Conservation (phyloP, 2,888 invertebrate genomes). For the Hyppa rectilinea region DNA sequence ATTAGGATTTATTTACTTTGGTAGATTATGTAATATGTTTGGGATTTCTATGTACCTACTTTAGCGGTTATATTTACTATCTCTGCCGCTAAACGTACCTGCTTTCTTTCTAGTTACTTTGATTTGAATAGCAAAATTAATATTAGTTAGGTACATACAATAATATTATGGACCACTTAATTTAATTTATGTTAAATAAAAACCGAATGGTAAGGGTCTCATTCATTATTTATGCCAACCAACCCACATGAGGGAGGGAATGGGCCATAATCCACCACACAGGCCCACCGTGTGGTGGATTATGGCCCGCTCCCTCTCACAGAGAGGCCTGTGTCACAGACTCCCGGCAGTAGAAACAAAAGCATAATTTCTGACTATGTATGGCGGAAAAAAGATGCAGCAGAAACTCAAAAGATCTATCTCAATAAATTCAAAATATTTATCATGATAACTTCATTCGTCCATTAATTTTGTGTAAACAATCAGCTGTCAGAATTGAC, state of each 20-base stretch:
- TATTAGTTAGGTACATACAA: too few species aligned
- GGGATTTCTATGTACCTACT: not conserved
- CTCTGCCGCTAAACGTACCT: not conserved
- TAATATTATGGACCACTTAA: not conserved
- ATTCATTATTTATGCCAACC: too few species aligned
- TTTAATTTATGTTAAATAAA: not conserved
- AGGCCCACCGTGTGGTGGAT: too few species aligned
- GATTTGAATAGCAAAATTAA: not conserved
- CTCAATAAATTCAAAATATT: slow-evolving; percentile 22
- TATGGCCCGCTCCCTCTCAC: too few species aligned
- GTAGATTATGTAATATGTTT: slow-evolving; percentile 34
- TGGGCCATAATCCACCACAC: too few species aligned
- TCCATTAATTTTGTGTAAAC: slow-evolving; percentile 65
- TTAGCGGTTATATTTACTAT: not conserved
- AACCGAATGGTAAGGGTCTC: not conserved
- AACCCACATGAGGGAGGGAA: too few species aligned
- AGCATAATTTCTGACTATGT: too few species aligned
- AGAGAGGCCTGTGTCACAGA: too few species aligned
- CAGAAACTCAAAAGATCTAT: not conserved
- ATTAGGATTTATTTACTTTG: slow-evolving; percentile 39
- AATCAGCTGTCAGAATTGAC: slow-evolving; percentile 82
- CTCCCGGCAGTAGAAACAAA: too few species aligned
- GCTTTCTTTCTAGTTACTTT: not conserved
- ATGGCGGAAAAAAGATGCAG: not conserved
- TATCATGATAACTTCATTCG: slow-evolving; percentile 44